These are phyloP conservation scores for human (Homo sapiens) DNA, from an alignment of 2,113 vertebrate genomes.

Conservation along the genomic window GRCh38 chr17:50332501-50333000, in stretches of 20 bases:
- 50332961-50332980: background rate
- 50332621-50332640: too few species aligned
- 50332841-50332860: background rate
- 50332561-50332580: background rate
- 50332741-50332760: too few species aligned
- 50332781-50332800: accelerated
- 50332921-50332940: background rate
- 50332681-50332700: too few species aligned
- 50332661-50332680: too few species aligned
- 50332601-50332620: too few species aligned
- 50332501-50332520: background rate
- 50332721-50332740: too few species aligned
- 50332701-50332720: too few species aligned
- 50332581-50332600: background rate
- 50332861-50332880: background rate
- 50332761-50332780: too few species aligned
- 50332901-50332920: background rate
- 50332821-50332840: background rate
- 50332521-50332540: background rate
- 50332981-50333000: background rate
- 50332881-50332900: background rate
- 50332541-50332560: background rate
- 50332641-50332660: too few species aligned
- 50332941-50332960: background rate
- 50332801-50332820: too few species aligned